phyloP scores from a whole-genome alignment of 2,888 invertebrate genomes.

The Chorisops tibialis region DNA sequence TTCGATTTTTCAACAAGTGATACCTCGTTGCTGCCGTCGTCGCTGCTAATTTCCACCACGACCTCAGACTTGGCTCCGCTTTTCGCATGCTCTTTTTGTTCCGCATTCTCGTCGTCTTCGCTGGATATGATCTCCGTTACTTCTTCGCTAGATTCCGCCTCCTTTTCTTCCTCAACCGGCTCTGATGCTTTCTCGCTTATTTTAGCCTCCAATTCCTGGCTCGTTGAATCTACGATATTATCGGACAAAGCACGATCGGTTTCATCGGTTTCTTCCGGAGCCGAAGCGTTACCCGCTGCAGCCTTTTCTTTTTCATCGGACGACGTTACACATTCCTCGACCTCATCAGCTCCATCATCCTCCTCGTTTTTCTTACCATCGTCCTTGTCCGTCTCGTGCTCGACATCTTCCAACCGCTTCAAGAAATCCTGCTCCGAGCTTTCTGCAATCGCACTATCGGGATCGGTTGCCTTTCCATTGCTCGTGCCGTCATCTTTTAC shows the following conservation, averaged over 20 bases:
- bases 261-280: background rate
- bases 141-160: background rate
- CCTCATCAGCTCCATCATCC: background rate
- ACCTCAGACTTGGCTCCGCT: too few species aligned
- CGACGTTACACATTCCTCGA: constrained; percentile 7
- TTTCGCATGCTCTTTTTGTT: too few species aligned
- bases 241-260: background rate
- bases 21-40: too few species aligned
- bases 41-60: too few species aligned
- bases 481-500: constrained; percentile 30
- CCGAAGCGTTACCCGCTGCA: background rate
- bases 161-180: too few species aligned
- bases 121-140: background rate
- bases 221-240: constrained; percentile 13
- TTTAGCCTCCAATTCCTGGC: background rate
- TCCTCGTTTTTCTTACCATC: background rate
- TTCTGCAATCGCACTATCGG: background rate
- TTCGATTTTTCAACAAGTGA: too few species aligned
- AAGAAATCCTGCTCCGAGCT: constrained; percentile 35
- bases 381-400: background rate
- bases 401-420: constrained; percentile 32
- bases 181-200: background rate
- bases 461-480: background rate
- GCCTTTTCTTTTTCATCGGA: constrained; percentile 13
- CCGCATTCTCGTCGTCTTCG: background rate